Conservation (phyloP, 2,797 vertebrate species). For the Epinephelus malabaricus region DNA sequence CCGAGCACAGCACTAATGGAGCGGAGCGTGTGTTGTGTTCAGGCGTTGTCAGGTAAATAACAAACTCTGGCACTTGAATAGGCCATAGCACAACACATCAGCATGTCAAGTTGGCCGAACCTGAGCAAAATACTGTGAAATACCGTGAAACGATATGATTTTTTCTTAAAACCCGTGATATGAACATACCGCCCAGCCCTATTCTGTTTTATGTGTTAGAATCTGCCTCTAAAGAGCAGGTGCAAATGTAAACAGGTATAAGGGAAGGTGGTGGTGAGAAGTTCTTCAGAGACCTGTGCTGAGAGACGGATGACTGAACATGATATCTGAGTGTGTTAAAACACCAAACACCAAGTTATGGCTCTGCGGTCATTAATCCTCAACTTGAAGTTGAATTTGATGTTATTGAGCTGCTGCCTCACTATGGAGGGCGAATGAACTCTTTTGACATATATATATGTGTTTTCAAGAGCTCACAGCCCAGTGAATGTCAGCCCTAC, state of each 20-base stretch:
- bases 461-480: slow-evolving; percentile 4
- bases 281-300: slow-evolving; percentile 19
- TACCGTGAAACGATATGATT: too few species aligned
- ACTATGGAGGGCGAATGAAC: background rate
- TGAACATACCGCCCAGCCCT: too few species aligned
- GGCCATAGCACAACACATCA: too few species aligned
- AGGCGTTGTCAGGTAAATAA: too few species aligned
- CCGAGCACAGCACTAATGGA: too few species aligned
- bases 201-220: slow-evolving; percentile 5
- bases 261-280: background rate
- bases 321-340: slow-evolving; percentile 22
- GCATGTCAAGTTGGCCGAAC: too few species aligned
- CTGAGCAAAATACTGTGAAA: too few species aligned
- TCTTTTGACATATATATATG: background rate
- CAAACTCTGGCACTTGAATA: too few species aligned
- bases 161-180: too few species aligned
- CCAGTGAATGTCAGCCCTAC: background rate
- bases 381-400: slow-evolving; percentile 16
- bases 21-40: too few species aligned
- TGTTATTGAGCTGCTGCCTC: slow-evolving; percentile 25
- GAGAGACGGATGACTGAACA: slow-evolving; percentile 37
- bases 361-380: slow-evolving; percentile 37
- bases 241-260: background rate
- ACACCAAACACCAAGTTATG: slow-evolving; percentile 10
- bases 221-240: background rate